Conservation (phyloP, 2,888 invertebrate genomes). For the Timandra comae region DNA sequence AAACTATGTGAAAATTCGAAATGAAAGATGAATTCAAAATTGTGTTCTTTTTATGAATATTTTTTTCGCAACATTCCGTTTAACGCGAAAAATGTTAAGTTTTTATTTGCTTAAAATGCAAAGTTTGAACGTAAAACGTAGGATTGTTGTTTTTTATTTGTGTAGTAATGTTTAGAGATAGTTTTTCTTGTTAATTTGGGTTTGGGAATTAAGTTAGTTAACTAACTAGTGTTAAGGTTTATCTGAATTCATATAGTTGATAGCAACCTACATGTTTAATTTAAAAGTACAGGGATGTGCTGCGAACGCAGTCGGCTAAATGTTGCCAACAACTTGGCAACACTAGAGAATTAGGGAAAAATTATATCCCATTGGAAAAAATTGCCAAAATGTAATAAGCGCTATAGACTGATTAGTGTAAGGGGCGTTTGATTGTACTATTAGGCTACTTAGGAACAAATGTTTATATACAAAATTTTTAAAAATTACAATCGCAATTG, state of each 20-base stretch:
- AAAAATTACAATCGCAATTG: constrained; percentile 34
- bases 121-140: constrained; percentile 56
- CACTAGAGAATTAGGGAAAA: constrained; percentile 52
- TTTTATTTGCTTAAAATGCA: constrained; percentile 71
- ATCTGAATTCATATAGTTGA: constrained; percentile 72
- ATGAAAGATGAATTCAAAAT: constrained; percentile 27
- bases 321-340: constrained; percentile 45
- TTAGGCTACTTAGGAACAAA: constrained; percentile 73
- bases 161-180: constrained; percentile 64
- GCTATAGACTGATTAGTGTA: constrained; percentile 77
- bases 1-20: constrained; percentile 41
- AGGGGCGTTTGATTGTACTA: constrained; percentile 72
- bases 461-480: constrained; percentile 70
- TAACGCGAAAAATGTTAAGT: constrained; percentile 61
- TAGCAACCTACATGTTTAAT: constrained; percentile 64
- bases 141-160: constrained; percentile 64
- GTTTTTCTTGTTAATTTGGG: constrained; percentile 75
- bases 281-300: constrained; percentile 75
- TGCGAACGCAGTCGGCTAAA: constrained; percentile 56
- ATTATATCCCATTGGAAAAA: constrained; percentile 41
- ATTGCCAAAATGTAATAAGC: constrained; percentile 72
- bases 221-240: constrained; percentile 68
- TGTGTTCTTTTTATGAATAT: constrained; percentile 1
- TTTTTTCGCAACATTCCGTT: constrained; percentile 68
- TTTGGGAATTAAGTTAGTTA: constrained; percentile 73